Evolutionary conservation across 2,888 invertebrate genomes (phyloP).

Genomic region (Pycnomerus fuliginosus): DNA sequence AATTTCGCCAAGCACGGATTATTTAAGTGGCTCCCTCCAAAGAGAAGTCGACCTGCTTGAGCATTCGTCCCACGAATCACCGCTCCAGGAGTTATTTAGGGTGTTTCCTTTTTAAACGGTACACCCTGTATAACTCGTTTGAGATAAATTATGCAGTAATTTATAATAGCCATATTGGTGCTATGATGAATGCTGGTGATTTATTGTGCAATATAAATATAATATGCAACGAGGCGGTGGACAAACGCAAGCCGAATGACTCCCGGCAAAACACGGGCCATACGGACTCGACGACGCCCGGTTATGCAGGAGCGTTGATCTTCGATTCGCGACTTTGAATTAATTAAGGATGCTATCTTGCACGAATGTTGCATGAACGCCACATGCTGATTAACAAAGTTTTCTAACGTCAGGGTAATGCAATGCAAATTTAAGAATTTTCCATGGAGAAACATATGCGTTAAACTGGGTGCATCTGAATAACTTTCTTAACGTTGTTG

Average conservation of each 20-base stretch:
- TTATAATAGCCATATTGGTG: slow-evolving; percentile 9
- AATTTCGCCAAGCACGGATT: no score
- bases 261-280: slow-evolving; percentile 7
- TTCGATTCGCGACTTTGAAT: slow-evolving; percentile 10
- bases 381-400: slow-evolving; percentile 37
- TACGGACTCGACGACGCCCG: slow-evolving; percentile 7
- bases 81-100: no score
- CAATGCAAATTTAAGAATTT: slow-evolving; percentile 40
- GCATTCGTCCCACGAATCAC: no score
- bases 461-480: slow-evolving; percentile 19
- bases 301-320: slow-evolving; percentile 11
- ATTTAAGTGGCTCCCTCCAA: no score
- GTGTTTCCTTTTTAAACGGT: no score
- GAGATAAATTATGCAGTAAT: slow-evolving; percentile 14
- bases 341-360: slow-evolving; percentile 6
- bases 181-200: slow-evolving; percentile 13
- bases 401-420: slow-evolving; percentile 34
- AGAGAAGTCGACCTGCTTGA: no score
- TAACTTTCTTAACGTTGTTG: slow-evolving; percentile 10
- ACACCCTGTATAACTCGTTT: no score
- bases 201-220: slow-evolving; percentile 18
- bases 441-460: slow-evolving; percentile 34
- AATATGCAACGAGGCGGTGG: no score
- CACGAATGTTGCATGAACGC: slow-evolving; percentile 5
- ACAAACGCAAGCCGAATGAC: slow-evolving; percentile 12